phyloP scores from a whole-genome alignment of 1,140 invertebrate genomes.

The Teleopsis dalmanni region DNA sequence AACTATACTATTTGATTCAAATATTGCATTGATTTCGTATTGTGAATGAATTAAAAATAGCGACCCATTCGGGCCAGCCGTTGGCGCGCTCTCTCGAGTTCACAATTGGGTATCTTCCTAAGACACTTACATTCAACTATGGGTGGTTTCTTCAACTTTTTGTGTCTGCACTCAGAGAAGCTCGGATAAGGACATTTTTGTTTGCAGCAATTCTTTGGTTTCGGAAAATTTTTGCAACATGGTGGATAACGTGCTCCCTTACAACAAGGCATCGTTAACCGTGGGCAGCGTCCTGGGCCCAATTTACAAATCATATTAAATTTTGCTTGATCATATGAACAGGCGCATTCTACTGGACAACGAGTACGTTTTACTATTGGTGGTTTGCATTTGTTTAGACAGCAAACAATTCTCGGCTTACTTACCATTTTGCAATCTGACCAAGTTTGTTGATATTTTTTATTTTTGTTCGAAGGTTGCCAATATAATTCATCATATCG shows the following conservation, averaged over 20 bases:
- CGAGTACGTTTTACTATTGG: constrained; percentile 3
- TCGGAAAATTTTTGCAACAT: constrained; percentile 5
- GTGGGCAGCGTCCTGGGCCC: constrained; percentile 8
- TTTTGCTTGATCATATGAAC: too few relatives aligned
- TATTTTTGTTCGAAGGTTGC: constrained; percentile 13
- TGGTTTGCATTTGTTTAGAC: background rate
- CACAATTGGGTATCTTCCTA: background rate
- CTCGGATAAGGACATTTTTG: constrained; percentile 15
- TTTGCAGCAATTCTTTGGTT: constrained; percentile 13
- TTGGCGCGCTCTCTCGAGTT: too few relatives aligned
- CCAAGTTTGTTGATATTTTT: constrained; percentile 19
- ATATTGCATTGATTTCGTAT: too few relatives aligned
- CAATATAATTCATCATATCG: constrained; percentile 21
- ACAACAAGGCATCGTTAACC: constrained; percentile 12
- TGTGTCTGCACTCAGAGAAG: constrained; percentile 20
- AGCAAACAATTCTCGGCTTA: constrained; percentile 7
- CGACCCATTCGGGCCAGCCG: too few relatives aligned
- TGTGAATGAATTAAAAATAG: too few relatives aligned
- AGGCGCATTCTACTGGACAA: too few relatives aligned
- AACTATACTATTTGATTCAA: too few relatives aligned
- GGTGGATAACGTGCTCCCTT: constrained; percentile 10
- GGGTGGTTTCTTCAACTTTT: background rate
- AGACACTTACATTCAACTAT: constrained; percentile 15
- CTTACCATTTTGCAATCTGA: constrained; percentile 15
- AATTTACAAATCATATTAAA: too few relatives aligned